Evolutionary conservation across 2,113 vertebrate genomes (phyloP).

Genomic region (Daphoenositta chrysoptera): DNA sequence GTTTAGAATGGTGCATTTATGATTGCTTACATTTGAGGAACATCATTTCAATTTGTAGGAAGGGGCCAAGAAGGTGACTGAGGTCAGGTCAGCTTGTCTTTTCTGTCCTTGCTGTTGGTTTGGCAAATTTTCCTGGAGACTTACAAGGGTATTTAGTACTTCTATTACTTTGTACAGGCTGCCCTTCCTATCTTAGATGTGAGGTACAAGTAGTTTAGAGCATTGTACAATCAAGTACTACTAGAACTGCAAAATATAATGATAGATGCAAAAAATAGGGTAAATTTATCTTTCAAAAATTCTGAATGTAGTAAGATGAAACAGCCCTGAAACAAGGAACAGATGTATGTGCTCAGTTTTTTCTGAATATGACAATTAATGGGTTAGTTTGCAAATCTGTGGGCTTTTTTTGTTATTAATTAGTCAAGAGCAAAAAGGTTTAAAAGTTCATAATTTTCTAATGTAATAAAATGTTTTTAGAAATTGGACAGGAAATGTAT

Average conservation of each 20-base stretch:
- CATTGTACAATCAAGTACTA: not conserved
- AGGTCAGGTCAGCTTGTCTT: not conserved
- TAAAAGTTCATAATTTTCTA: slow-evolving; percentile 29
- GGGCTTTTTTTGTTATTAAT: slow-evolving; percentile 24
- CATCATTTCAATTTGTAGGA: not conserved
- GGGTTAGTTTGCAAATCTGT: slow-evolving; percentile 12
- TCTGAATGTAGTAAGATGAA: slow-evolving; percentile 14
- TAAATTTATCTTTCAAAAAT: slow-evolving; percentile 13
- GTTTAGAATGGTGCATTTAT: not conserved
- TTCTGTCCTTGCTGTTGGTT: not conserved
- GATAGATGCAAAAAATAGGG: not conserved
- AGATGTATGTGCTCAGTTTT: slow-evolving; percentile 18
- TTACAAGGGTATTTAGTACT: not conserved
- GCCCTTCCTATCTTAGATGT: slow-evolving; percentile 7
- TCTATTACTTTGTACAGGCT: not conserved
- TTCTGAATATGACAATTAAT: slow-evolving; percentile 35
- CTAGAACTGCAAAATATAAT: not conserved
- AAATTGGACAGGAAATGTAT: not conserved
- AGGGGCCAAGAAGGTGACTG: not conserved
- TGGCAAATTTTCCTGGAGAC: not conserved
- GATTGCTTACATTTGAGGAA: not conserved
- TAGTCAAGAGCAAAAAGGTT: slow-evolving; percentile 18
- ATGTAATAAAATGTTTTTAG: slow-evolving; percentile 21
- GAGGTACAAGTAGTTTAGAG: not conserved
- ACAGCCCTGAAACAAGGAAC: slow-evolving; percentile 36